These are phyloP conservation scores for Eonycteris spelaea DNA, from an alignment of 2,113 vertebrate genomes.

Conservation along the genomic window DNA sequence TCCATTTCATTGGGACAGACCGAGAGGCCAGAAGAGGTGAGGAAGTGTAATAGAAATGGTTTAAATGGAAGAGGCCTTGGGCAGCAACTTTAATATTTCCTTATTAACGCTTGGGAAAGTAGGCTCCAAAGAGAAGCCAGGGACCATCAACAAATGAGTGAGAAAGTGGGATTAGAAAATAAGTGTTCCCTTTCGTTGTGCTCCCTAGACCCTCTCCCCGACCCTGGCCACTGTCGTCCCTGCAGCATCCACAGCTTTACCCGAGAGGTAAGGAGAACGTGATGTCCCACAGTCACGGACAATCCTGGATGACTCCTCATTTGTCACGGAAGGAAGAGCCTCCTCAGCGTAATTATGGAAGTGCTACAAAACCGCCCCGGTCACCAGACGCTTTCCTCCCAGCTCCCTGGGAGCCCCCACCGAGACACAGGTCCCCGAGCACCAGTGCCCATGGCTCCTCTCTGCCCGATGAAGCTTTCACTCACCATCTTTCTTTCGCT, in stretches of 20 bases:
- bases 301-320: background rate
- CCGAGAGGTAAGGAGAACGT: background rate
- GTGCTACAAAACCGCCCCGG: rapidly evolving
- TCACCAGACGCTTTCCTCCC: background rate
- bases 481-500: background rate
- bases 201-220: background rate
- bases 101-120: background rate
- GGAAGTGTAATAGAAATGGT: background rate
- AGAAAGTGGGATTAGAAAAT: background rate
- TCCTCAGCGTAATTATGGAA: rapidly evolving
- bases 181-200: background rate
- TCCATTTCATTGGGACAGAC: background rate
- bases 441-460: background rate
- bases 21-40: background rate
- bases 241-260: background rate
- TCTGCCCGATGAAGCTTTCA: background rate
- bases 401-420: too few species aligned
- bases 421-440: background rate
- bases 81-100: background rate
- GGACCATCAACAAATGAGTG: background rate
- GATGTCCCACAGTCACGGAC: too few species aligned
- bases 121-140: background rate
- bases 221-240: too few species aligned
- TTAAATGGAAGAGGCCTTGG: background rate
- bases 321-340: background rate